A percentile compares a stretch with the other conserved stretches of the same genome.
Conservation (phyloP, 2,113 vertebrate species). For the Cebidichthys violaceus region DNA sequence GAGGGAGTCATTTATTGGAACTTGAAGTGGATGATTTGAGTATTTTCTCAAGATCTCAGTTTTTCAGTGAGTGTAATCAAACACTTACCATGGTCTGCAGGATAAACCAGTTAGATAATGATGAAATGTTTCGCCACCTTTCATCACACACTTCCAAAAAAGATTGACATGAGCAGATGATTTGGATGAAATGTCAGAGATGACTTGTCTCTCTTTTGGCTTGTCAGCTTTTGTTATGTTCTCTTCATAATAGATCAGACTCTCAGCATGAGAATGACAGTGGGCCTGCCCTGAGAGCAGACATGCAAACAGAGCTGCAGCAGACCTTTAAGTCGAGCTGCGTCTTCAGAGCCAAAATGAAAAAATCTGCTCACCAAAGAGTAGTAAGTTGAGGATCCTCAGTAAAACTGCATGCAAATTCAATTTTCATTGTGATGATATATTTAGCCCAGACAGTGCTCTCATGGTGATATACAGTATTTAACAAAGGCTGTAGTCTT, state of each 20-base stretch:
- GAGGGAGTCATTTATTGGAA: slow-evolving; percentile 4
- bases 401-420: slow-evolving; percentile 49
- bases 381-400: slow-evolving; percentile 17
- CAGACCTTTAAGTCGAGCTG: background rate
- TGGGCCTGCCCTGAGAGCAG: background rate
- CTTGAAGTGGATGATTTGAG: background rate
- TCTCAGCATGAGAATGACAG: slow-evolving; percentile 27
- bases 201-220: slow-evolving; percentile 48
- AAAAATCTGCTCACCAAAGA: slow-evolving; percentile 14
- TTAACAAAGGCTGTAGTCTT: slow-evolving; percentile 45
- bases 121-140: background rate
- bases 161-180: slow-evolving; percentile 29
- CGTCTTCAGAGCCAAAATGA: background rate
- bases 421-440: slow-evolving; percentile 41
- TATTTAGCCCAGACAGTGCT: slow-evolving; percentile 43
- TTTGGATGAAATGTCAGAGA: slow-evolving; percentile 47
- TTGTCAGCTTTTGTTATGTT: slow-evolving; percentile 49
- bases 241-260: slow-evolving; percentile 34
- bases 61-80: slow-evolving; percentile 8
- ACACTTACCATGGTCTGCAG: background rate
- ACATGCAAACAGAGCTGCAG: slow-evolving; percentile 14
- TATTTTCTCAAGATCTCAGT: background rate
- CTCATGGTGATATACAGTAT: slow-evolving; percentile 38
- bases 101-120: background rate
- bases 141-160: background rate